These are phyloP conservation scores for Rotaria macrura DNA, from an alignment of 2,888 invertebrate species.

Conservation along the genomic window DNA sequence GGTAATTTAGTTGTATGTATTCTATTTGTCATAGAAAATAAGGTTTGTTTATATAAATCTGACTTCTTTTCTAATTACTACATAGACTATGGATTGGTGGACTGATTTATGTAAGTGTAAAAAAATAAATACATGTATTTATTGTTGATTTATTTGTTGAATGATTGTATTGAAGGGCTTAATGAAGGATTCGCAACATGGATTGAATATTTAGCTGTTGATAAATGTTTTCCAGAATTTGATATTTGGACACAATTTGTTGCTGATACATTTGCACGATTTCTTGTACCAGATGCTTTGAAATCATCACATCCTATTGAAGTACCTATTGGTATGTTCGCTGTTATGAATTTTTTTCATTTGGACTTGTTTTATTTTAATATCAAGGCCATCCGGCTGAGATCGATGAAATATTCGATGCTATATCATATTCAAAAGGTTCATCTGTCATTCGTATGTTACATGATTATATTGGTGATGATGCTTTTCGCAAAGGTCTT, in stretches of 20 bases:
- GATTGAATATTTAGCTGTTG: constrained; percentile 84
- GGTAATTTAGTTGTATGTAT: constrained; percentile 71
- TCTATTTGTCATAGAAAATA: neutral
- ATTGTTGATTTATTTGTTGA: too few species aligned
- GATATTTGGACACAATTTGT: constrained; percentile 95
- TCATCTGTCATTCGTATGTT: constrained; percentile 88
- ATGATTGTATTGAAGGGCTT: constrained; percentile 59
- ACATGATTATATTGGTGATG: constrained; percentile 80
- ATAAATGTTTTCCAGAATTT: constrained; percentile 81
- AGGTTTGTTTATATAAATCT: too few species aligned
- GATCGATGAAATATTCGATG: constrained; percentile 93
- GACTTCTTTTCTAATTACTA: too few species aligned
- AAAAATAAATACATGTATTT: too few species aligned
- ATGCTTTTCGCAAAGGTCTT: constrained; percentile 82
- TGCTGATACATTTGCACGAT: constrained; percentile 66
- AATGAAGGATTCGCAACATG: constrained; percentile 93
- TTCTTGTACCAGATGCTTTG: constrained; percentile 65
- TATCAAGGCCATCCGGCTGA: constrained; percentile 63
- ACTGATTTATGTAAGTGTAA: constrained; percentile 57
- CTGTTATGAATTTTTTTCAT: neutral
- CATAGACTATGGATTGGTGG: constrained; percentile 64
- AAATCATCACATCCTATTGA: constrained; percentile 91
- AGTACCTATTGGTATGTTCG: constrained; percentile 52
- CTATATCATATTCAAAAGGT: constrained; percentile 89
- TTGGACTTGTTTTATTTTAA: neutral